A percentile compares a stretch with the other conserved stretches of the same genome.
Evolutionary conservation across 1,140 invertebrate species (phyloP).

Genomic region (Tachypleus tridentatus): DNA sequence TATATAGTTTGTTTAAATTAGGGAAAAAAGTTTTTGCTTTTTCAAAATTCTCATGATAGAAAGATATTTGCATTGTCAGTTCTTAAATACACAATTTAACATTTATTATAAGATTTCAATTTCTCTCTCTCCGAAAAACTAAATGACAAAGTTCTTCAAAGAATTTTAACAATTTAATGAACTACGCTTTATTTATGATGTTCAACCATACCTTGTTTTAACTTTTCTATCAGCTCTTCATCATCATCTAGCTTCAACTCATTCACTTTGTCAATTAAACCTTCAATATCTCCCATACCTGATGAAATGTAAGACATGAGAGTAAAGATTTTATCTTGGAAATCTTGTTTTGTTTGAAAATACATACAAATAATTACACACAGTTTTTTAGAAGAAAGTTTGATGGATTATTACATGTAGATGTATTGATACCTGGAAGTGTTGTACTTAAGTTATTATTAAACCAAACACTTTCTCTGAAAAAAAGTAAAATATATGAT

Average conservation of each 20-base stretch:
- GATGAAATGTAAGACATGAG: not conserved
- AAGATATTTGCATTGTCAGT: not conserved
- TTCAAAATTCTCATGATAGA: not conserved
- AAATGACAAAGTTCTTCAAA: no score
- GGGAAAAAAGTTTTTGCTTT: no score
- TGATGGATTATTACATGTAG: not conserved
- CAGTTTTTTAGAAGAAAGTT: not conserved
- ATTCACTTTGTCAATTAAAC: slow-evolving; percentile 94
- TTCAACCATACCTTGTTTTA: slow-evolving; percentile 67
- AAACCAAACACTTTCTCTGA: no score
- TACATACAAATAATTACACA: slow-evolving; percentile 6
- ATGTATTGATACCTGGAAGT: not conserved
- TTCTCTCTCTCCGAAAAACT: not conserved
- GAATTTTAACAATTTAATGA: no score
- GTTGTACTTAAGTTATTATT: no score
- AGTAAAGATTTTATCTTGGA: no score
- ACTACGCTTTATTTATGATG: no score
- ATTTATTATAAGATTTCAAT: not conserved
- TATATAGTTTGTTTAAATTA: no score
- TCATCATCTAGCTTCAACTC: slow-evolving; percentile 98
- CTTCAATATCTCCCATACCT: slow-evolving; percentile 99
- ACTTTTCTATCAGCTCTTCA: slow-evolving; percentile 95
- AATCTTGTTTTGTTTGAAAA: no score
- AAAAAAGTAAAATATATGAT: no score
- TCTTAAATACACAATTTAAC: not conserved